Base-by-base conservation (phyloP, 1,140 invertebrate species). In the Meloidogyne floridensis region DNA sequence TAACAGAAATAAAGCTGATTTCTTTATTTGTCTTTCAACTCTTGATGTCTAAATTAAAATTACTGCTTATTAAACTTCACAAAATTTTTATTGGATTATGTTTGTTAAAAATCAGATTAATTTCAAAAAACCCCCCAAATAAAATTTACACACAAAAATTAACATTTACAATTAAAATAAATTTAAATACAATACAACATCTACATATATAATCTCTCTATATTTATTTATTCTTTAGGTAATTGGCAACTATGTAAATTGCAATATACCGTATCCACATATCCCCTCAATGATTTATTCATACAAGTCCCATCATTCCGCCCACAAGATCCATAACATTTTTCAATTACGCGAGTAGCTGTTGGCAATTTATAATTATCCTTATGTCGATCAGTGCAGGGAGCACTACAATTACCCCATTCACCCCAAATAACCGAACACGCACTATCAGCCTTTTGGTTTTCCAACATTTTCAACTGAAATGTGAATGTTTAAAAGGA, bases 391-490 rank as follows among this genome's bases (percentile, higher is more conserved):
- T 65, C n/a, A 65, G 59, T 65, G n/a, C 59, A 65, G 3, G 2
- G 0, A 65, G 15, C 59, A 65, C 15, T 65, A 65, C 59, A 65
- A 2, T 65, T 6, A 2, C 15, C n/a, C 59, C 59, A 65, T 5
- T n/a, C 15, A 65, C 59, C n/a, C 59, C 59, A 65, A 65, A 65
- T 65, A 65, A 65, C 59, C 7, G 59, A 65, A 65, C 59, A 65
- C 7, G 59, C 59, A n/a, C 15, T 15, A n/a, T 65, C n/a, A 11
- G 6, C n/a, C 5, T 65, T 15, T 4, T 65, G 6, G 15, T 6
- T n/a, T 65, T 65, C n/a, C 59, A 65, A 65, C 7, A 6, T 8
- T n/a, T 65, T 65, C 4, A n/a, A 65, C 59, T 65, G 15, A 13
- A 65, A 59, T 59, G 15, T 4, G 15, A 5, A 65, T n/a, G 13